Evolutionary conservation across 1,140 invertebrate genomes (phyloP), one percentile per base, ranked within the genome.

Genomic region (Drosophila sucinea): DNA sequence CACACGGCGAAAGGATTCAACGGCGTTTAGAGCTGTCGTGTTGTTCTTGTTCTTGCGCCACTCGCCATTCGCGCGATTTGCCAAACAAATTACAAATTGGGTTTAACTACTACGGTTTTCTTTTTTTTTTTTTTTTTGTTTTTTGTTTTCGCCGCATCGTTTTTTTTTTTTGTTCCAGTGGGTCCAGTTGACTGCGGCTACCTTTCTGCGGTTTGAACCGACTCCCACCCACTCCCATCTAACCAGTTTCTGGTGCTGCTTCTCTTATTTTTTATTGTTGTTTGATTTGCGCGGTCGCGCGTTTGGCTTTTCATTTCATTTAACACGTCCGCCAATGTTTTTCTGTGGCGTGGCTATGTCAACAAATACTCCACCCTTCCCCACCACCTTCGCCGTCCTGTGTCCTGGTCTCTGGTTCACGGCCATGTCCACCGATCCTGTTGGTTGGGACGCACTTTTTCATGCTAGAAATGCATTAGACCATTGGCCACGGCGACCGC

Each of bases 261-360:
- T 29, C 60, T 68, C 61, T 82, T 87, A 79, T 83, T 89, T 87
- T 89, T 89, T 83, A 87, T 87, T 87, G 83, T 87, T 86, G 84
- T 89, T 87, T 87, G 83, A 87, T 87, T 87, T 87, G 83, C 79
- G 83, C 84, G 83, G 79, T 87, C 83, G 76, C 83, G 79, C 79
- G 76, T 77, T 89, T 86, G 84, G 79, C 83, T 83, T 83, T 89
- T 87, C 83, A 83, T 79, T 87, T 89, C 73, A 86, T 86, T 86
- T 83, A 86, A 86, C 83, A 71, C 83, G 69, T 61, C 76, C 79
- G 83, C 83, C 79, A 77, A 86, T 82, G 83, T 87, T 79, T 85
- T 86, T 51, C 44, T 81, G 74, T 65, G 70, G 83, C 79, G 38
- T 72, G 63, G 75, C 66, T 82, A 68, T 87, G 82, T 86, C 75